Conservation (phyloP, 1,140 invertebrate genomes). For the Bactericera cockerelli region DNA sequence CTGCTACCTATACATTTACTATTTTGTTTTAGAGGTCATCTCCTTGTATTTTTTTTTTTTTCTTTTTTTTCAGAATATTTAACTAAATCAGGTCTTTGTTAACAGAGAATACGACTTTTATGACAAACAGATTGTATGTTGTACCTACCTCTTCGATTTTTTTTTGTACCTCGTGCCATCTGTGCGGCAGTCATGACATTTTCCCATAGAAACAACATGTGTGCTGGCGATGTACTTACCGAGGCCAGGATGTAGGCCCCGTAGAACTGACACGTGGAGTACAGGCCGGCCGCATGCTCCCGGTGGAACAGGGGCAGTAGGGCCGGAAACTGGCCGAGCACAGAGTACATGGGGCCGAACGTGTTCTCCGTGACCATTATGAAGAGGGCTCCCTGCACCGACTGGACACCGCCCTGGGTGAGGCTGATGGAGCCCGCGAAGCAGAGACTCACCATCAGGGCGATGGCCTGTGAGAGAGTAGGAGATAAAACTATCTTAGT, state of each 20-base stretch:
- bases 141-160: no score
- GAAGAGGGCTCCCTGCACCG: constrained; percentile 65
- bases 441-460: constrained; percentile 58
- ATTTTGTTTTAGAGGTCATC: no score
- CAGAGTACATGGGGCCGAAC: constrained; percentile 71
- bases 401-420: constrained; percentile 61
- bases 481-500: no score
- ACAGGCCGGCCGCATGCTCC: constrained; percentile 61
- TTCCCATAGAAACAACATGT: no score
- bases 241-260: constrained; percentile 53
- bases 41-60: no score
- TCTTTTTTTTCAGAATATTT: no score
- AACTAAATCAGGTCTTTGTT: no score
- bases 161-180: no score
- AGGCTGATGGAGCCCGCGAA: constrained; percentile 49
- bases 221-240: constrained; percentile 39
- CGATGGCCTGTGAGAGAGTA: constrained; percentile 56
- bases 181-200: no score
- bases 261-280: constrained; percentile 56
- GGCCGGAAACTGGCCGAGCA: constrained; percentile 57
- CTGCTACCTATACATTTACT: no score
- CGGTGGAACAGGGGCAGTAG: constrained; percentile 59
- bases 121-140: no score
- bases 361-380: constrained; percentile 74
- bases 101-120: no score